These are phyloP conservation scores for Pheosia gnoma DNA, from an alignment of 2,888 invertebrate genomes.

Conservation along the genomic window DNA sequence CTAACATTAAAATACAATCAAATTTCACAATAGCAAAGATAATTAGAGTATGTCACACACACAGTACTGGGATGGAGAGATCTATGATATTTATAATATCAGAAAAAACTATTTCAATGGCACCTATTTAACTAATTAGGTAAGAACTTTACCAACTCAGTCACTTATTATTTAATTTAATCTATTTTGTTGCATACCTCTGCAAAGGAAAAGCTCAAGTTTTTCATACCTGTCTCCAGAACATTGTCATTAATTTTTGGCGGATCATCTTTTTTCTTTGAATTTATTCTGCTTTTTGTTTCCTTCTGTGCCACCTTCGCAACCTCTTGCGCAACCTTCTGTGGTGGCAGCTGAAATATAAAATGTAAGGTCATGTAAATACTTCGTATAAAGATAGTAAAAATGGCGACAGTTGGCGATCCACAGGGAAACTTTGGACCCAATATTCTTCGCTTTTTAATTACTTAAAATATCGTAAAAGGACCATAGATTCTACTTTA, in stretches of 20 bases:
- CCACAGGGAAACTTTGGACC: slow-evolving; percentile 13
- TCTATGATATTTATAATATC: too few relatives aligned
- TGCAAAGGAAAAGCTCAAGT: slow-evolving; percentile 7
- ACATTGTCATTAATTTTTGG: slow-evolving; percentile 59
- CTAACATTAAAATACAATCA: too few relatives aligned
- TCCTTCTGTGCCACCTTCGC: slow-evolving; percentile 48
- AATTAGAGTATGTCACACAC: too few relatives aligned
- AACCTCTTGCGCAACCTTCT: slow-evolving; percentile 43
- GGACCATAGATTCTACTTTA: background rate
- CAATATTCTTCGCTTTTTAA: background rate
- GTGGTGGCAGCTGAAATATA: slow-evolving; percentile 56
- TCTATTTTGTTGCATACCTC: too few relatives aligned
- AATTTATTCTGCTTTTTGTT: slow-evolving; percentile 47
- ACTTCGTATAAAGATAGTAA: slow-evolving; percentile 39
- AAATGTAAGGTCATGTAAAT: slow-evolving; percentile 44
- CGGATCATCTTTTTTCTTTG: slow-evolving; percentile 62
- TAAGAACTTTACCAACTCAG: too few relatives aligned
- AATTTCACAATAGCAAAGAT: too few relatives aligned
- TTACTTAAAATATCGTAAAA: background rate
- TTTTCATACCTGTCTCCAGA: slow-evolving; percentile 66
- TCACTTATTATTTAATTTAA: too few relatives aligned
- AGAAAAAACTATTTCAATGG: too few relatives aligned
- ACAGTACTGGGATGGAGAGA: too few relatives aligned
- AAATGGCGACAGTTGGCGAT: slow-evolving; percentile 55
- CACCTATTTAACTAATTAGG: too few relatives aligned